Base-by-base conservation (phyloP, 2,797 vertebrate species). In the Notoglanidium macrostoma region DNA sequence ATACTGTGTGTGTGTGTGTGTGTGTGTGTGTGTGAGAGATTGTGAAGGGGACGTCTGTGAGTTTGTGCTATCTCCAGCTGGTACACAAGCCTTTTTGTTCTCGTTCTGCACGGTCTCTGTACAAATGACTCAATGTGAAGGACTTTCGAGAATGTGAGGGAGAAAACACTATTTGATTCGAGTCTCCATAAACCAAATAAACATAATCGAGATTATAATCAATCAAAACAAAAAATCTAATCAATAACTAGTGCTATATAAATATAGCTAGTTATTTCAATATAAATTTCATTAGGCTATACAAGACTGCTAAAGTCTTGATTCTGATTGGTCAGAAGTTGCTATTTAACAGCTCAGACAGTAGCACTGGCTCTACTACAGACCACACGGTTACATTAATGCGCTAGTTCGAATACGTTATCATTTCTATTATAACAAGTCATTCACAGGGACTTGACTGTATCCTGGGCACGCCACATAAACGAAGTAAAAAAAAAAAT, bases 1-100 rank as follows among this genome's bases (percentile, higher is more conserved):
- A 17, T 10, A 59, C 29, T 65, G 70, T 65, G 67, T 68, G 49
- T 55, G 55, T 9, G 29, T 57, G 46, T 54, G 35, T 73, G 32
- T 1, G 49, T 55, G 74, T 61, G 77, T 73, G 63, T 44, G 54
- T 21, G 76, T 67, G 78, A 80, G 76, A 73, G 72, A 46, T n/a
- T 73, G 67, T 85, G 88, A 65, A 83, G 70, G 55, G 23, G 46
- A 61, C 80, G 65, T 32, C 89, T 23, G 35, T 90, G 87, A 85
- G 79, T 86, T 81, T 72, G 87, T 49, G 85, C 87, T 78, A 83
- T 91, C 93, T 87, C 93, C 92, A 90, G 91, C 91, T 93, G 92
- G 89, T 87, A 91, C 90, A 93, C 79, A 90, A 92, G 90, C 57
- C 87, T 91, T 93, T 91, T 91, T 93, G 89, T 92, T 89, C 85